These are phyloP conservation scores for Acanthosepion pharaonis DNA, from an alignment of 2,888 invertebrate genomes.

Conservation along the genomic window DNA sequence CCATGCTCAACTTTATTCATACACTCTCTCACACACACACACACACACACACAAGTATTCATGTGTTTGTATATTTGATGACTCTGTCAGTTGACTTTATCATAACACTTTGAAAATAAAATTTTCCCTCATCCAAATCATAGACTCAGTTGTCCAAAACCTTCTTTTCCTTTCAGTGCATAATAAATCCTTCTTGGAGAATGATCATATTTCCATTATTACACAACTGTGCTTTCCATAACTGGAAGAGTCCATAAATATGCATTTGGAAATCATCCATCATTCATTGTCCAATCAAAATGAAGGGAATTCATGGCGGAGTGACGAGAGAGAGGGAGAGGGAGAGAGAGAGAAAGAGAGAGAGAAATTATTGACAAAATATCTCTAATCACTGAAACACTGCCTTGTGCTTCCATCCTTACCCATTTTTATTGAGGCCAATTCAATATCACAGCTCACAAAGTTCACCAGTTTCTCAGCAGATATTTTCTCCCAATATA, in stretches of 20 bases:
- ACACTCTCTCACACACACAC: background rate
- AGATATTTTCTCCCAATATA: background rate
- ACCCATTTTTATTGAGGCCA: background rate
- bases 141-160: background rate
- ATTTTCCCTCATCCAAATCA: background rate
- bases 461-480: background rate
- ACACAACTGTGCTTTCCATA: background rate
- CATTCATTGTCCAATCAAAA: background rate
- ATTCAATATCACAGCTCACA: background rate
- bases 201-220: background rate
- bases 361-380: background rate
- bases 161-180: background rate
- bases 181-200: background rate
- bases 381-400: background rate
- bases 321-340: accelerated
- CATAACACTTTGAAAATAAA: background rate
- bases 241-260: background rate
- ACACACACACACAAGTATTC: background rate
- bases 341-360: background rate
- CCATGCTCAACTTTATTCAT: background rate
- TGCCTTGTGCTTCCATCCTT: background rate
- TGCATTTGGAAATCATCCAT: constrained; percentile 20
- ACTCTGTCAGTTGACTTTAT: background rate
- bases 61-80: background rate
- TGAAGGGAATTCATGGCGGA: background rate